A percentile compares a stretch with the other conserved stretches of the same genome.
phyloP scores from a whole-genome alignment of 2,888 invertebrate species.

The Lasioglossum villosulum region DNA sequence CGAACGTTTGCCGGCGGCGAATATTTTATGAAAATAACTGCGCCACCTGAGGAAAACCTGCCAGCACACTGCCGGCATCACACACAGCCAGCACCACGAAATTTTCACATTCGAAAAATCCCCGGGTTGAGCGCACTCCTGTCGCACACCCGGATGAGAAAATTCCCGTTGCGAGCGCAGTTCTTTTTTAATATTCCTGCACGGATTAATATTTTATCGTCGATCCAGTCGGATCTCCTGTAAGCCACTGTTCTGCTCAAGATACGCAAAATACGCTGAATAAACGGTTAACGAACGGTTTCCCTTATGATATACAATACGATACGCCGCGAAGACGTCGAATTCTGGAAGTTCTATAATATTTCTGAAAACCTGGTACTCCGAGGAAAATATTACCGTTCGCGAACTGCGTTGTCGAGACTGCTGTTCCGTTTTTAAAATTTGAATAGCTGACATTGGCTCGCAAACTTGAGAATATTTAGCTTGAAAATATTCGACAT shows the following conservation, averaged over 20 bases:
- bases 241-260: background rate
- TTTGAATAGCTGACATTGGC: too few relatives aligned
- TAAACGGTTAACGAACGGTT: too few relatives aligned
- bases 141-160: background rate
- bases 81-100: background rate
- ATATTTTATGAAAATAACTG: conserved; percentile 43
- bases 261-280: too few relatives aligned
- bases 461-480: too few relatives aligned
- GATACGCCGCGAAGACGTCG: too few relatives aligned
- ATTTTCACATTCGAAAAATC: conserved; percentile 12
- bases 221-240: background rate
- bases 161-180: background rate
- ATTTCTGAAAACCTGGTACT: too few relatives aligned
- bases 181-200: background rate
- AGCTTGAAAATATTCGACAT: too few relatives aligned
- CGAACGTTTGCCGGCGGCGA: conserved; percentile 13
- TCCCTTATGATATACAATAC: too few relatives aligned
- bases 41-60: conserved; percentile 2
- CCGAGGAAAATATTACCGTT: too few relatives aligned
- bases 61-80: background rate
- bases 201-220: conserved; percentile 3
- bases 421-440: too few relatives aligned
- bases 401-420: too few relatives aligned
- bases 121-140: background rate
- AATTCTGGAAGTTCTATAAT: too few relatives aligned